Percentiles rank a stretch among this genome's conserved stretches.
These are phyloP conservation scores for Oreotrochilus melanogaster DNA, from an alignment of 2,113 vertebrate genomes.

Conservation along the genomic window DNA sequence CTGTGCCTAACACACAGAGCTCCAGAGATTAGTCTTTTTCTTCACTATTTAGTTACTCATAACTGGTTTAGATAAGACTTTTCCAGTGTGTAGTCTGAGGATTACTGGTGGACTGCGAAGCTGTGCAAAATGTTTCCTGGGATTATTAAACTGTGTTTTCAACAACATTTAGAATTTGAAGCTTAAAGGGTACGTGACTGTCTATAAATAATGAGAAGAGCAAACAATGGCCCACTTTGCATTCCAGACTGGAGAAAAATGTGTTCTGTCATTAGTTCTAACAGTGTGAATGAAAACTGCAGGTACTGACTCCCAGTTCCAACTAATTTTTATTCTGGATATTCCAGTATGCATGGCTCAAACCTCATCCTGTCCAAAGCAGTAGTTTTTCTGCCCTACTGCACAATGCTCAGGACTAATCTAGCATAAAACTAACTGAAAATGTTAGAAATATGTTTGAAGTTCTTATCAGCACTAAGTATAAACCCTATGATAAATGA, in stretches of 20 bases:
- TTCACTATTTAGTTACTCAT: background rate
- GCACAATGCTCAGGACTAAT: background rate
- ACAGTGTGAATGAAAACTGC: background rate
- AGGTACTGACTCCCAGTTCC: background rate
- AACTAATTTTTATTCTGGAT: background rate
- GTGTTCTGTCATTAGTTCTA: background rate
- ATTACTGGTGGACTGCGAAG: background rate
- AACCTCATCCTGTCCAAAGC: background rate
- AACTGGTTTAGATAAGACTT: background rate
- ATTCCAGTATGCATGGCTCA: background rate
- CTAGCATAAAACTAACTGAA: background rate
- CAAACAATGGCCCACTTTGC: background rate
- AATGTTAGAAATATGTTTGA: constrained; percentile 36
- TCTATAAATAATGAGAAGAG: background rate
- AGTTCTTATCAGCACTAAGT: background rate
- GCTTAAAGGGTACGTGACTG: background rate
- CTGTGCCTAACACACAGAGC: background rate
- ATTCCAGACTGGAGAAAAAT: background rate
- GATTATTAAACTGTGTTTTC: background rate
- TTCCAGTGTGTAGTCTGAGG: background rate
- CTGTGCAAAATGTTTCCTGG: background rate
- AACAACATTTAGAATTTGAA: background rate
- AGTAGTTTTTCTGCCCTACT: background rate
- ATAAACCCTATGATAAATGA: constrained; percentile 29
- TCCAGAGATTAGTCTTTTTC: background rate